These are phyloP conservation scores for Coregonus suidteri DNA, from an alignment of 2,797 vertebrate species.

Conservation along the genomic window DNA sequence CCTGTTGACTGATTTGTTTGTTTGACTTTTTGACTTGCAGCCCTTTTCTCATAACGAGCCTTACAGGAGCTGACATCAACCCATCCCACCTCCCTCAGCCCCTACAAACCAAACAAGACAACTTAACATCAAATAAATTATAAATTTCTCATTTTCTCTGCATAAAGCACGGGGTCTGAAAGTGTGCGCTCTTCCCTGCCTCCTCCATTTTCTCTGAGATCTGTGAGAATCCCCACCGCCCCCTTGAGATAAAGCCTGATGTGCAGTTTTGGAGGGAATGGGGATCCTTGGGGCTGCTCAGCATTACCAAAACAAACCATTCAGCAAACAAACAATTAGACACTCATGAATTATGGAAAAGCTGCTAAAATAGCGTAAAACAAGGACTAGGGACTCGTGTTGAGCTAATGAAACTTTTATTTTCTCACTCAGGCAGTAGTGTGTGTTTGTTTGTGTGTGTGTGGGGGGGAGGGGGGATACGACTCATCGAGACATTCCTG, in stretches of 20 bases:
- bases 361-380: constrained; percentile 68
- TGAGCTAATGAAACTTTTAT: constrained; percentile 63
- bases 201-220: constrained; percentile 54
- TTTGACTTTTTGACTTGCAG: constrained; percentile 31
- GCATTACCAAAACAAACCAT: constrained; percentile 79
- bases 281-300: constrained; percentile 66
- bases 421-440: constrained; percentile 36
- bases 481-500: constrained; percentile 32
- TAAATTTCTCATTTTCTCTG: constrained; percentile 65
- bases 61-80: constrained; percentile 42
- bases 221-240: constrained; percentile 61
- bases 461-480: constrained; percentile 21
- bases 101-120: constrained; percentile 46
- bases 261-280: constrained; percentile 58
- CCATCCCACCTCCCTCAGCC: constrained; percentile 38
- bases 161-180: constrained; percentile 36
- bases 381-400: constrained; percentile 56
- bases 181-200: constrained; percentile 39
- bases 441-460: constrained; percentile 24
- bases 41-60: constrained; percentile 27
- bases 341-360: constrained; percentile 79
- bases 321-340: constrained; percentile 80
- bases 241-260: constrained; percentile 65
- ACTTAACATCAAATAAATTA: constrained; percentile 68
- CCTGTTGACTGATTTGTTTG: constrained; percentile 21